Conservation (phyloP, 30 jellyfish, hydroid and myxozoan species). For the Rhopilema esculentum region DNA sequence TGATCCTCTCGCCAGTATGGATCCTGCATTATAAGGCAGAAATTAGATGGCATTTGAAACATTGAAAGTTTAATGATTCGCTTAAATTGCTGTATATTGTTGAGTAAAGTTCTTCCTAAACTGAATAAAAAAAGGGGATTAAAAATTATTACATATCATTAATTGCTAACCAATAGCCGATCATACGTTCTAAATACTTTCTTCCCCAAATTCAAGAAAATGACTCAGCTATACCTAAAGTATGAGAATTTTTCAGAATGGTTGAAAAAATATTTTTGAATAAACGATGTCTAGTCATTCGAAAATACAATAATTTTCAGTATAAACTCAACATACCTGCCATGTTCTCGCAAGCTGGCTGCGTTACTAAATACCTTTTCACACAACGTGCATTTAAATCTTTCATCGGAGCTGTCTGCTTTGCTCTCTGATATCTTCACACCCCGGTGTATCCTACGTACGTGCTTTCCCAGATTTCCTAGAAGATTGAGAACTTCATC, state of each 20-base stretch:
- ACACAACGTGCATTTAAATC: slow-evolving; percentile 55
- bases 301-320: neutral
- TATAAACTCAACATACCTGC: slow-evolving; percentile 23
- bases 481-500: too few species aligned
- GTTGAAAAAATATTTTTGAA: neutral
- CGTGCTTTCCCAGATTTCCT: slow-evolving; percentile 78
- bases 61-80: too few species aligned
- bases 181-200: too few species aligned
- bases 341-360: slow-evolving; percentile 68
- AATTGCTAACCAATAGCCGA: too few species aligned
- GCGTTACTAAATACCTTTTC: slow-evolving; percentile 44
- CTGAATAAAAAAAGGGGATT: neutral
- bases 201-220: too few species aligned
- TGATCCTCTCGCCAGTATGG: slow-evolving; percentile 69
- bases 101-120: neutral
- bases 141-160: neutral
- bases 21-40: slow-evolving; percentile 10
- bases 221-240: too few species aligned
- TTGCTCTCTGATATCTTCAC: slow-evolving; percentile 31
- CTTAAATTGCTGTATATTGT: too few species aligned
- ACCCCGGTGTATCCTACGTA: slow-evolving; percentile 71
- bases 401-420: neutral
- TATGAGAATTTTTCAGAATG: neutral
- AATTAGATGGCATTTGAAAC: neutral
- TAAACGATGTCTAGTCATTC: neutral